These are phyloP conservation scores for Trinectes maculatus DNA, from an alignment of 2,113 vertebrate genomes.

Conservation along the genomic window DNA sequence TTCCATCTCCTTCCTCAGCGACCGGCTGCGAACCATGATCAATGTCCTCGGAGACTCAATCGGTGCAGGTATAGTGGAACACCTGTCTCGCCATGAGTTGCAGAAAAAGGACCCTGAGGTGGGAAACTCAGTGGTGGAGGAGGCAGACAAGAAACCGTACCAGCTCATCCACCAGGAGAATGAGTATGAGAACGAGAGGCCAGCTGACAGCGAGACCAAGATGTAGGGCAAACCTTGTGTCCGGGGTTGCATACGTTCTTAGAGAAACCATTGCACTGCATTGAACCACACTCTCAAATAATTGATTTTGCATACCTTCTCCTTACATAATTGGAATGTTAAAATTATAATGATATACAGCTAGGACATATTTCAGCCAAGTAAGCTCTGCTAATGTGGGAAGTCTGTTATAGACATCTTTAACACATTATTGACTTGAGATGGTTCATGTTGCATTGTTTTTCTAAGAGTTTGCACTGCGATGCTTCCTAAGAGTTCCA, in stretches of 20 bases:
- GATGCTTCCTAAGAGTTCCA: conserved; percentile 13
- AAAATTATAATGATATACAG: conserved; percentile 31
- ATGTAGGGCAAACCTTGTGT: conserved; percentile 83
- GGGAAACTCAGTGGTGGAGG: conserved; percentile 92
- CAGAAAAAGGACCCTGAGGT: conserved; percentile 85
- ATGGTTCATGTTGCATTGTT: conserved; percentile 18
- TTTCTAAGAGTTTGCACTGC: conserved; percentile 22
- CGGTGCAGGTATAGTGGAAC: conserved; percentile 93
- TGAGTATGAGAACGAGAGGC: conserved; percentile 84
- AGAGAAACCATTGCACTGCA: conserved; percentile 9
- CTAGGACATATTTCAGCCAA: conserved; percentile 54
- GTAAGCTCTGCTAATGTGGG: conserved; percentile 24
- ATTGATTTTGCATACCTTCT: conserved; percentile 11
- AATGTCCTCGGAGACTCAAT: conserved; percentile 97
- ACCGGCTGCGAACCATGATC: conserved; percentile 93
- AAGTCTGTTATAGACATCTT: conserved; percentile 5
- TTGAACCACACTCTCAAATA: conserved; percentile 28
- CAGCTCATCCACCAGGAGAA: conserved; percentile 89
- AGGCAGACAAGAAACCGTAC: conserved; percentile 92
- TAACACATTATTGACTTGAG: conserved; percentile 26
- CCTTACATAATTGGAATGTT: conserved; percentile 6
- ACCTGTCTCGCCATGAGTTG: conserved; percentile 92
- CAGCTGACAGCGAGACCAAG: conserved; percentile 89
- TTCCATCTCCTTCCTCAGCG: conserved; percentile 76
- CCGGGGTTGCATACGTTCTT: background rate